Conservation (phyloP, 53 echinoderm and acorn worm species). For the Temnopleurus reevesii region DNA sequence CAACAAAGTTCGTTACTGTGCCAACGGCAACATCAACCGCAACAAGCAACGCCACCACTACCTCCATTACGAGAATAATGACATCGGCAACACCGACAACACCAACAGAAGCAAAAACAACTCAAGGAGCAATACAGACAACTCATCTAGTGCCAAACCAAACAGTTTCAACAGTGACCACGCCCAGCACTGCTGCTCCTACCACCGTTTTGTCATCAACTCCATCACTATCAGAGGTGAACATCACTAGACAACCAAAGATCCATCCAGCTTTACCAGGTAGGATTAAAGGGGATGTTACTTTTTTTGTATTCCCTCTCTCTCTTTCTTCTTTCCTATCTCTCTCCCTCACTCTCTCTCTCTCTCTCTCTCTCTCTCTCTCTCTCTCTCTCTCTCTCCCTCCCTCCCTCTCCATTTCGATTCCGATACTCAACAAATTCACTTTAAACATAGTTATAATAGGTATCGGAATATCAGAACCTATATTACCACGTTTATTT, state of each 20-base stretch:
- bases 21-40: neutral
- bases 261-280: slow-evolving; percentile 42
- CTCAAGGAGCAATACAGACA: neutral
- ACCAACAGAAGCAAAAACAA: neutral
- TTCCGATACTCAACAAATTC: too few relatives aligned
- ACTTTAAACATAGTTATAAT: too few relatives aligned
- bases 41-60: neutral
- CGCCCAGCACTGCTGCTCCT: neutral
- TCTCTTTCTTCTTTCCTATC: too few relatives aligned
- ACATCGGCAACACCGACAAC: neutral
- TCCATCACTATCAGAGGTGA: neutral
- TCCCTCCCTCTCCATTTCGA: too few relatives aligned
- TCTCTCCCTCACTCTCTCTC: too few relatives aligned
- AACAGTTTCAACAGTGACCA: neutral
- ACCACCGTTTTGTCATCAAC: neutral
- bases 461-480: too few relatives aligned
- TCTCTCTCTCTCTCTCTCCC: too few relatives aligned
- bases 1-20: neutral
- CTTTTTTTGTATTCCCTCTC: too few relatives aligned
- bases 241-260: slow-evolving; percentile 39
- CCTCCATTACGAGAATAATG: neutral
- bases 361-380: too few relatives aligned
- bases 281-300: too few relatives aligned
- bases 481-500: too few relatives aligned
- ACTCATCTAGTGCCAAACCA: neutral